phyloP scores from a whole-genome alignment of 2,888 invertebrate species.

The Cataglyphis cursor region DNA sequence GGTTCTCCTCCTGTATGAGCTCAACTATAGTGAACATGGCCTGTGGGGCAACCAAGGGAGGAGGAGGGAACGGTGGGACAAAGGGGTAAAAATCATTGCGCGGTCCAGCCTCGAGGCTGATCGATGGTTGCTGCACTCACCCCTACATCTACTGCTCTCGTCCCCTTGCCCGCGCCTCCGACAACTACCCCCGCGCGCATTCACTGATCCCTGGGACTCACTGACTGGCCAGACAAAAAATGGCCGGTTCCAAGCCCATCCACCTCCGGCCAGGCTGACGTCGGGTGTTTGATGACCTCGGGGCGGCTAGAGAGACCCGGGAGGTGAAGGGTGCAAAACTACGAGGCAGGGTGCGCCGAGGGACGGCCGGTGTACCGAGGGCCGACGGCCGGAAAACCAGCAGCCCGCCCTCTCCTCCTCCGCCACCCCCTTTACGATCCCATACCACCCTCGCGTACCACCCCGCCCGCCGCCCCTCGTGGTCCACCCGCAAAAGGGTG shows the following conservation, averaged over 20 bases:
- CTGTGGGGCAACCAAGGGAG: slow-evolving; percentile 80
- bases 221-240: slow-evolving; percentile 87
- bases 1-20: slow-evolving; percentile 65
- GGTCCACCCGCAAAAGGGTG: slow-evolving; percentile 77
- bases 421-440: slow-evolving; percentile 56
- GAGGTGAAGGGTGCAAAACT: slow-evolving; percentile 75
- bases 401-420: slow-evolving; percentile 71
- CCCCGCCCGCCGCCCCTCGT: slow-evolving; percentile 60
- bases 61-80: slow-evolving; percentile 82
- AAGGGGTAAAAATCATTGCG: slow-evolving; percentile 87
- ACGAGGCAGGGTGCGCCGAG: slow-evolving; percentile 72
- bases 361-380: slow-evolving; percentile 80
- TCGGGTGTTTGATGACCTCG: slow-evolving; percentile 86
- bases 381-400: slow-evolving; percentile 80
- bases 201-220: slow-evolving; percentile 87
- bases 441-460: slow-evolving; percentile 31
- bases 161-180: slow-evolving; percentile 68
- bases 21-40: slow-evolving; percentile 80
- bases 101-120: slow-evolving; percentile 87
- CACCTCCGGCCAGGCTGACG: slow-evolving; percentile 84
- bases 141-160: slow-evolving; percentile 76
- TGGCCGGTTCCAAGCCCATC: slow-evolving; percentile 85
- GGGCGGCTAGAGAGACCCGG: slow-evolving; percentile 73
- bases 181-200: slow-evolving; percentile 75
- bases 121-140: slow-evolving; percentile 85